A percentile compares a stretch with the other conserved stretches of the same genome.
These are phyloP conservation scores for Ianthella basta DNA, from an alignment of 37 sponge, comb jelly and placozoan species.

Conservation along the genomic window DNA sequence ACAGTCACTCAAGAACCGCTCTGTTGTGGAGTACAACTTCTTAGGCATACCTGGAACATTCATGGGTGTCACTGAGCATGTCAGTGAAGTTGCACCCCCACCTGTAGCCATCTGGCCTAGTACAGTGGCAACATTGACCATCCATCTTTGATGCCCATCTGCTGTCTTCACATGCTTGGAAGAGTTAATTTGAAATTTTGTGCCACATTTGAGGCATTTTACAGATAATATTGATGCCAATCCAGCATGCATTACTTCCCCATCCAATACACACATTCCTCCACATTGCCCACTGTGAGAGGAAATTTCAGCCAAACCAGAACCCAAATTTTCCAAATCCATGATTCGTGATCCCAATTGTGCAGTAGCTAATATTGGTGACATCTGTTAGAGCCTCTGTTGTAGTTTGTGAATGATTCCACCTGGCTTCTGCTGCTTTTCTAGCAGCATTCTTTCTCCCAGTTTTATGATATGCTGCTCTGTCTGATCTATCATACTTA, in stretches of 20 bases:
- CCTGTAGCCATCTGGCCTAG: too few relatives aligned
- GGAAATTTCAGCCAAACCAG: constrained; percentile 17
- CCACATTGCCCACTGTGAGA: constrained; percentile 8
- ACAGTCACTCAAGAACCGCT: too few relatives aligned
- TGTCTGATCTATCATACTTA: constrained; percentile 13
- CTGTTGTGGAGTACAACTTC: too few relatives aligned
- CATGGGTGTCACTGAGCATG: too few relatives aligned
- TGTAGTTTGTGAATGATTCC: neutral
- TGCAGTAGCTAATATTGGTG: neutral
- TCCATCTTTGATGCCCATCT: too few relatives aligned
- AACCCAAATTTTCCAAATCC: constrained; percentile 12
- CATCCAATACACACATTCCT: constrained; percentile 17
- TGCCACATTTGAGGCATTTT: constrained; percentile 11
- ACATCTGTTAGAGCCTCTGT: constrained; percentile 6
- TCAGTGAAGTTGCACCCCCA: too few relatives aligned
- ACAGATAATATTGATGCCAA: constrained; percentile 4
- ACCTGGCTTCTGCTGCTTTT: neutral
- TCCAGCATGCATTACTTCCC: neutral
- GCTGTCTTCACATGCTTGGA: too few relatives aligned
- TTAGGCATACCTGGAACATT: too few relatives aligned
- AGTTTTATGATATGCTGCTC: neutral
- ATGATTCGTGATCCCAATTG: neutral
- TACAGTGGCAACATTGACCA: too few relatives aligned
- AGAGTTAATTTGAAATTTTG: too few relatives aligned
- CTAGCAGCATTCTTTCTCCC: neutral